Base-by-base conservation (phyloP, 1,140 invertebrate species). In the Caenorhabditis latens region DNA sequence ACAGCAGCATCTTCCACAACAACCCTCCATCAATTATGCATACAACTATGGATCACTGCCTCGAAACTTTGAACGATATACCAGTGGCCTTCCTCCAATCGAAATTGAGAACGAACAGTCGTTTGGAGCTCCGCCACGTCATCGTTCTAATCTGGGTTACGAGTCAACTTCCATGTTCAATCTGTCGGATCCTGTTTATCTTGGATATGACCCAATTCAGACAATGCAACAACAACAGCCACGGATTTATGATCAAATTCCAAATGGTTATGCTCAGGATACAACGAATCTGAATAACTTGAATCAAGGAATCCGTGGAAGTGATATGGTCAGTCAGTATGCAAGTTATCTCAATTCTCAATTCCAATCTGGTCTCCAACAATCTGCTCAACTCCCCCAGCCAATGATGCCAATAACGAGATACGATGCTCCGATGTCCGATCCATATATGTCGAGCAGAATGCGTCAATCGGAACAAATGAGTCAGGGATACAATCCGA, bases 321-420 rank as follows among this genome's bases (percentile, higher is more conserved):
- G 53, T 32, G 88, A 88, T 57, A 88, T 90, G 82, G 65, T 90
- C n/a, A 90, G 91, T 24, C 89, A 92, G 75, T 92, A 92, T 87
- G 91, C 91, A 50, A 92, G 88, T 75, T 92, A 91, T 83, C 84
- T 92, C 24, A 92, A 92, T 61, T 87, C 91, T 67, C 91, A 92
- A 83, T 92, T 92, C 87, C 86, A 86, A 65, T 58, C 86, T 32
- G 61, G 65, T 48, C 75, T 86, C 4, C 55, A 79, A 79, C 71
- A 63, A 43, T 48, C 86, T 24, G 61, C 46, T 48, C 65, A 83
- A 57, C 55, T 57, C 48, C 86, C 65, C 4, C 71, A 65, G 8
- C 48, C 85, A 32, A 71, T 86, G 71, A 83, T 67, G 24, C 50
- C 65, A 43, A 86, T 43, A 9, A 83, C 53, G 19, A 79, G 71